Evolutionary conservation across 2,113 vertebrate species (phyloP), one percentile per base, ranked within the genome.

Genomic region (Eublepharis macularius): DNA sequence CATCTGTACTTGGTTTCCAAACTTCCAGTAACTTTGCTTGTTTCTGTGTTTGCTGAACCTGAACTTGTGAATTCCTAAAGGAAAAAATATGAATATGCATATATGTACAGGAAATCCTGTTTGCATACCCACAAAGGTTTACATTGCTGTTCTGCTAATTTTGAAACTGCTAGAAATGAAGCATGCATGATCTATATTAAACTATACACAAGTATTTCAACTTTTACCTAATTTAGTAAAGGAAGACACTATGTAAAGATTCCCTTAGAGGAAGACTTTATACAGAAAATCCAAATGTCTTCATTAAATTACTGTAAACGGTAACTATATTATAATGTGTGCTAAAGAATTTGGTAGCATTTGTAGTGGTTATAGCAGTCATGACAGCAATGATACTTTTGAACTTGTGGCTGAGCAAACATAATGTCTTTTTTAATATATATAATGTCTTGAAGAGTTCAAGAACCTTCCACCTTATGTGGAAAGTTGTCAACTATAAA

Each of bases 1-100:
- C 98, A 99, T 81, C 96, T 98, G 95, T 99, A 99, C 94, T 99
- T 99, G 91, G 98, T 99, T 97, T 99, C 98, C 97, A 99, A 94
- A 72, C 97, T 98, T 78, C 98, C 98, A 0, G 95, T 95, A 49
- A 99, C 98, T 96, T 99, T 99, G 95, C 94, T 98, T 69, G 98
- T 99, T 95, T 99, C 98, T 0, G 98, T 97, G 95, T 99, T 99
- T 91, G 98, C 98, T 63, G 98, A 98, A 86, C 98, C 98, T 26
- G 98, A 98, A 95, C 98, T 99, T 88, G 97, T 98, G 93, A 99
- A 99, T 96, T 99, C 98, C 98, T 99, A 90, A 54, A 90, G 83
- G 73, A 19, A 80, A 79, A 49, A 63, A 74, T 29, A 60, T 78
- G 32, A 60, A 41, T 34, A 32, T 2, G 17, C 16, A 57, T 43